A percentile compares a stretch with the other conserved stretches of the same genome.
Conservation (phyloP, 2,888 invertebrate genomes). For the Rapana venosa region DNA sequence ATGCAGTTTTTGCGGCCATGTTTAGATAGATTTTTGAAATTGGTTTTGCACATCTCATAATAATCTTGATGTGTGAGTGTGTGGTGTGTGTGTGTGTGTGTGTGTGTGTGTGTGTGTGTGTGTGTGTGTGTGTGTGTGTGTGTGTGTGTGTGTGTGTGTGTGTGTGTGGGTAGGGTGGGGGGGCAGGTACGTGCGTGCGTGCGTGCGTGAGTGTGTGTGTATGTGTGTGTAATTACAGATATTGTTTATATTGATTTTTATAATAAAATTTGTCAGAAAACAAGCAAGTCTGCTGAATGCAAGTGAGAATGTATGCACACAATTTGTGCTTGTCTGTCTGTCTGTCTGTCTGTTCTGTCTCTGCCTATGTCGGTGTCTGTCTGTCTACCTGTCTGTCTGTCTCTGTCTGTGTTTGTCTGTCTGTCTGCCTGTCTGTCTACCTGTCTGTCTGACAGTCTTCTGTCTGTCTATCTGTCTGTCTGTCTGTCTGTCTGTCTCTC, state of each 20-base stretch:
- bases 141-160: background rate
- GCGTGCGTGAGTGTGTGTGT: background rate
- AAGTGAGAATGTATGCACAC: background rate
- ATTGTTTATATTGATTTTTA: background rate
- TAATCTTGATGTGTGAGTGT: background rate
- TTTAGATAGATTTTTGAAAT: background rate
- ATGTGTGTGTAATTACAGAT: background rate
- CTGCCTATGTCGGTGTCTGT: background rate
- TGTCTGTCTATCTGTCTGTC: background rate
- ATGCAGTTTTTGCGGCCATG: background rate
- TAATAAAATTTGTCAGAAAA: background rate
- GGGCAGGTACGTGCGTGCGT: background rate
- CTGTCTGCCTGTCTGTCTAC: background rate
- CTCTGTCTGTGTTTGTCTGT: background rate
- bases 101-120: background rate
- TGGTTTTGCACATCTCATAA: background rate
- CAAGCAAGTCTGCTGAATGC: background rate
- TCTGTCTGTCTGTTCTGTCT: background rate
- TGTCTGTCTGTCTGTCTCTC: background rate
- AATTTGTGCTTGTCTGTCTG: background rate
- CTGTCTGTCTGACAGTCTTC: background rate
- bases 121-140: background rate
- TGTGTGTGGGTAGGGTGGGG: background rate
- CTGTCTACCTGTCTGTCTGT: background rate
- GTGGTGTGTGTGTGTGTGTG: background rate